phyloP scores from a whole-genome alignment of 2,797 vertebrate genomes.

The Dendrocincla fuliginosa region DNA sequence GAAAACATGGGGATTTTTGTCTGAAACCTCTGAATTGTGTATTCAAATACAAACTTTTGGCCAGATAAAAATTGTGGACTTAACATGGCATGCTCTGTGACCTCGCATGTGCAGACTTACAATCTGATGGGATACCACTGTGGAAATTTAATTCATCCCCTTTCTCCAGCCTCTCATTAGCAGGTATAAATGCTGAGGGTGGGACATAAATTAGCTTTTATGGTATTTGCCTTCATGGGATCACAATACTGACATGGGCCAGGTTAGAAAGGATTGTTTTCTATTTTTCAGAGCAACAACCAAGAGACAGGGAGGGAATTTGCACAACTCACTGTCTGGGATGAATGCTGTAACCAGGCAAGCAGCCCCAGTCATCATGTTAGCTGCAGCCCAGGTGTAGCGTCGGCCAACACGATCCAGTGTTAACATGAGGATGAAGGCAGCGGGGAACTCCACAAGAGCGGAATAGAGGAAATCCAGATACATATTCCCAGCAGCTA shows the following conservation, averaged over 20 bases:
- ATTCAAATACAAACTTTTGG: background rate
- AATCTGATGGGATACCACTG: background rate
- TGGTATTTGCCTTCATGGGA: background rate
- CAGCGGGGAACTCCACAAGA: slow-evolving; percentile 54
- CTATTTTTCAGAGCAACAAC: background rate
- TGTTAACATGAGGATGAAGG: slow-evolving; percentile 54
- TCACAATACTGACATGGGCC: background rate
- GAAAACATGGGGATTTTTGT: background rate
- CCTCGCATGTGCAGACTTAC: background rate
- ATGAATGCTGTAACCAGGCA: slow-evolving; percentile 43
- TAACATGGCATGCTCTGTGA: background rate
- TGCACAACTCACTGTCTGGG: slow-evolving; percentile 19
- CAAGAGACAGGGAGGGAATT: background rate
- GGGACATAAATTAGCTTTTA: background rate
- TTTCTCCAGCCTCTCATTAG: background rate
- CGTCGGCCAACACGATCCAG: slow-evolving; percentile 30
- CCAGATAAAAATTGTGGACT: background rate
- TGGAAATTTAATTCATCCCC: background rate
- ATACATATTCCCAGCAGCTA: slow-evolving; percentile 38
- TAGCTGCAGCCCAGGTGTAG: slow-evolving; percentile 53
- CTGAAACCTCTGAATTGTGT: background rate
- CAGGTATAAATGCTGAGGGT: background rate
- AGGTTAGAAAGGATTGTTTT: background rate
- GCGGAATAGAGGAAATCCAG: slow-evolving; percentile 71
- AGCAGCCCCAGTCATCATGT: slow-evolving; percentile 42